Base-by-base conservation (phyloP, 2,888 invertebrate genomes). In the Acrocera orbiculus region DNA sequence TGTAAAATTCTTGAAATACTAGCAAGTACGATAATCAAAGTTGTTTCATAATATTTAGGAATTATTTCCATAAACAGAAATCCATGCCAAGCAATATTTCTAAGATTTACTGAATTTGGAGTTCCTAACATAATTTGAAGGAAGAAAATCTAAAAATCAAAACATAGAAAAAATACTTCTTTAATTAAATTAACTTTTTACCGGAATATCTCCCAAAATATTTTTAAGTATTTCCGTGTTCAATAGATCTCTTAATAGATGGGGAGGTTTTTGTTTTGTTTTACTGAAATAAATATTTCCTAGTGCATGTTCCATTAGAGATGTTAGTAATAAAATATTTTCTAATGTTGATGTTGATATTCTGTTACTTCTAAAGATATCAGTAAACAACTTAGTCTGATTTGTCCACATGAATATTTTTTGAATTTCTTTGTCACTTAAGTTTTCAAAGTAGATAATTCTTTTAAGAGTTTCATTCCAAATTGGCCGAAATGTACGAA, bases 51-150 rank as follows among this genome's bases (percentile, higher is more conserved):
- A 48, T 55, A 55, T 27, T 44, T 35, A 15, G 56, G 54, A 30
- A 65, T 46, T 41, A 66, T 64, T 4, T 45, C 42, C 2, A 56
- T 51, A n/a, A 50, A 39, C 1, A 56, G 48, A 43, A 67, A 68
- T 5, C 68, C 67, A 53, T 68, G 68, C 68, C 68, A 68, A 0
- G 53, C 50, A 19, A 67, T 47, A 48, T 68, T 67, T 13, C 68
- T 52, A 9, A 68, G 40, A 48, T 68, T 68, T 7, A 67, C 46
- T 3, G 63, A 62, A 35, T 53, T 49, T 5, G 66, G 64, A 16
- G 64, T 61, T 4, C 68, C 67, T 39, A 66, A 48, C 10, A 67
- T 27, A 17, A 64, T 40, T 47, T 58, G 54, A 9, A 66, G 41
- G n/a, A 65, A 48, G 8, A 50, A 42, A 25, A 54, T 46, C 57